Percentiles rank a stretch among this genome's conserved stretches.
These are phyloP conservation scores for Pomatorhinus ruficollis DNA, from an alignment of 2,113 vertebrate genomes.

Conservation along the genomic window DNA sequence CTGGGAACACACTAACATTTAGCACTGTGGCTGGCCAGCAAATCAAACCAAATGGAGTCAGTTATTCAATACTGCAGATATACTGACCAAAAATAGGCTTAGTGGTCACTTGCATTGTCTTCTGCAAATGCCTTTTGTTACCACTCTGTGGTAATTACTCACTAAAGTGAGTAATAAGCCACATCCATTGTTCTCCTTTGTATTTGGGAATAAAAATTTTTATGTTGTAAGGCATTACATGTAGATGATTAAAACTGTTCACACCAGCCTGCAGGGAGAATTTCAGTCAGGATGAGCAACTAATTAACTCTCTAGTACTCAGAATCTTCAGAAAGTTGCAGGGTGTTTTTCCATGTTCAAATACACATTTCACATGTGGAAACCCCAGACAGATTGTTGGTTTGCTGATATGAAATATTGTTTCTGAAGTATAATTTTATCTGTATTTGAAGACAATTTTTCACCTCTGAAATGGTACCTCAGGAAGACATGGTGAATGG, in stretches of 20 bases:
- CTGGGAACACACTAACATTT: background rate
- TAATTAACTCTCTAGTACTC: background rate
- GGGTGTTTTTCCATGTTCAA: background rate
- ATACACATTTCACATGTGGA: background rate
- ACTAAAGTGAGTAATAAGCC: background rate
- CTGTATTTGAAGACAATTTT: background rate
- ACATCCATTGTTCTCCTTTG: background rate
- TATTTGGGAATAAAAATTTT: background rate
- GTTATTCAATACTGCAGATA: background rate
- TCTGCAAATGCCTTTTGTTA: background rate
- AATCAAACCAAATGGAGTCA: background rate
- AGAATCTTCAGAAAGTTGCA: background rate
- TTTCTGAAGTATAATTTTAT: background rate
- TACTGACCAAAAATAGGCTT: slow-evolving; percentile 24
- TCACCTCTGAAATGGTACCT: background rate
- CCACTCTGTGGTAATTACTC: background rate
- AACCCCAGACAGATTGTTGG: background rate
- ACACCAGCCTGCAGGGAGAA: background rate
- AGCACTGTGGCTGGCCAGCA: background rate
- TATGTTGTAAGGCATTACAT: background rate
- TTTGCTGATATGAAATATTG: background rate
- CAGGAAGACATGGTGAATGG: background rate
- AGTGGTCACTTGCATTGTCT: slow-evolving; percentile 5
- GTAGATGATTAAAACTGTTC: background rate
- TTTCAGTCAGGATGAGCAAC: background rate